phyloP scores from a whole-genome alignment of 2,797 vertebrate genomes.

The Propithecus deckenii region DNA sequence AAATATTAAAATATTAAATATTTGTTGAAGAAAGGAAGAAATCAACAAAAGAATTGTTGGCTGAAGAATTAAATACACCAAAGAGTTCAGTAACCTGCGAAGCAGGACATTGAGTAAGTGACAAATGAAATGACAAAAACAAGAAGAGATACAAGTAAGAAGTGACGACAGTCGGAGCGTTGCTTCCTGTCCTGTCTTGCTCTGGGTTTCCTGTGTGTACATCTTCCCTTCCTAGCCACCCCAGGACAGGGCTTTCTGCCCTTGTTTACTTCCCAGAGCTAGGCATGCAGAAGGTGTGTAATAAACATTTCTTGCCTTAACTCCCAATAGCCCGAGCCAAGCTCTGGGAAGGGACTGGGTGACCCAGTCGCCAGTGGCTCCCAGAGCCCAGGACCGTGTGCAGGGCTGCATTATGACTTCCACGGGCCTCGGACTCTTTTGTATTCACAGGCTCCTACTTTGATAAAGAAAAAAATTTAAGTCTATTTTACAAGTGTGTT shows the following conservation, averaged over 20 bases:
- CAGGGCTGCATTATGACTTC: neutral
- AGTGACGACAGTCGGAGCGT: neutral
- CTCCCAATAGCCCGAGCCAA: neutral
- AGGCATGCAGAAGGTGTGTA: neutral
- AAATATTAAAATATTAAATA: neutral
- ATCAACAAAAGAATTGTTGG: neutral
- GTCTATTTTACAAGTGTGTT: neutral
- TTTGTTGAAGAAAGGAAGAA: neutral
- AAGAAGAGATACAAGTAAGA: neutral
- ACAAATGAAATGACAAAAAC: neutral
- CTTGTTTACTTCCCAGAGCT: neutral
- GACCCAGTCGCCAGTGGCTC: neutral
- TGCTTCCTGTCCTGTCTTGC: neutral
- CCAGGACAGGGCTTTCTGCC: neutral
- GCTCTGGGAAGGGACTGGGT: neutral
- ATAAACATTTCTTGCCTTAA: neutral
- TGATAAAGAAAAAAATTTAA: neutral
- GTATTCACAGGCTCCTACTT: neutral
- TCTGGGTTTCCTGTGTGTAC: neutral
- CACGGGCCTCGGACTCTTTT: neutral
- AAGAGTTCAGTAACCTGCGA: neutral
- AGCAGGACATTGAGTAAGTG: neutral
- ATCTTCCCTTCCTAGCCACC: neutral
- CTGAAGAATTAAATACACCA: neutral
- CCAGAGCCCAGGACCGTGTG: neutral